Conservation (phyloP, 2,797 vertebrate genomes). For the Myripristis murdjan region DNA sequence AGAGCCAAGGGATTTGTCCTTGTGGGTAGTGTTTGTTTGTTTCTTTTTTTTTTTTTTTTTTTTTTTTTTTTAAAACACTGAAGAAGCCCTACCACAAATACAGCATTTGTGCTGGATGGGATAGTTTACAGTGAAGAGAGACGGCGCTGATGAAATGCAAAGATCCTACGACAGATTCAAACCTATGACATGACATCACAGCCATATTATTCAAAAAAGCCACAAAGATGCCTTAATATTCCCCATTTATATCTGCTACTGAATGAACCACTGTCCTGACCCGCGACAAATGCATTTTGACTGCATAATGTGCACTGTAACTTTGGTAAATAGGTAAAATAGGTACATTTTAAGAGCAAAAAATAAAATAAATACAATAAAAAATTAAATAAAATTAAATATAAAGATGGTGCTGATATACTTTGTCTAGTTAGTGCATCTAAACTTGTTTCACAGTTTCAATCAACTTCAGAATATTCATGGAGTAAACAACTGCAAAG, state of each 20-base stretch:
- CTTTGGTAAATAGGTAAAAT: too few species aligned
- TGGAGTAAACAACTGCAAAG: constrained; percentile 61
- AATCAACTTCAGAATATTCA: constrained; percentile 42
- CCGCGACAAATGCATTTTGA: background rate
- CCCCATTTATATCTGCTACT: too few species aligned
- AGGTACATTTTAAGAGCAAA: too few species aligned
- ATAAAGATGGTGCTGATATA: background rate
- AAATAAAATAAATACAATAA: too few species aligned
- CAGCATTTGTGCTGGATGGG: too few species aligned
- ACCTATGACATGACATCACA: too few species aligned
- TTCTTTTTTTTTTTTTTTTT: constrained; percentile 27
- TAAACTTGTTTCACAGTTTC: constrained; percentile 21
- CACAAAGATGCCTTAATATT: too few species aligned
- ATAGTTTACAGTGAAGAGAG: too few species aligned
- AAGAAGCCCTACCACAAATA: too few species aligned
- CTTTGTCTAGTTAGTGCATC: constrained; percentile 9
- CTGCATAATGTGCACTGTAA: background rate
- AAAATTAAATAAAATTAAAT: background rate
- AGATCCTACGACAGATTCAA: too few species aligned
- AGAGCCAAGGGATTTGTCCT: constrained; percentile 34
- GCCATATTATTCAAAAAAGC: too few species aligned
- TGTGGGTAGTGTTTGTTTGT: background rate
- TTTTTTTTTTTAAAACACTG: background rate
- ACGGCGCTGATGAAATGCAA: too few species aligned
- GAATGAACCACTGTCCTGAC: background rate